phyloP scores from a whole-genome alignment of 2,888 invertebrate species.

The Pristionchus japonicus region DNA sequence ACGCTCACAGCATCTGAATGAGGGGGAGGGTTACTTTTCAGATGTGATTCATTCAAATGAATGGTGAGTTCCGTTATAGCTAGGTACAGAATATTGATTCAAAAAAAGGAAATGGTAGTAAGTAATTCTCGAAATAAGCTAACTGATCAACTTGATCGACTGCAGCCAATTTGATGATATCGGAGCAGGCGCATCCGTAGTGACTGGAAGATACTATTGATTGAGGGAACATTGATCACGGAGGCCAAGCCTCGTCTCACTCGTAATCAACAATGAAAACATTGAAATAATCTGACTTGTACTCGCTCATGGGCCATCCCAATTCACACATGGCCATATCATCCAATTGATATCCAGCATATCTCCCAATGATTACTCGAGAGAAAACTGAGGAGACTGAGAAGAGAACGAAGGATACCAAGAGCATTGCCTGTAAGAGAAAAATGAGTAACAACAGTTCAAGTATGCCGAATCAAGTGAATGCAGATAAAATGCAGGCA shows the following conservation, averaged over 20 bases:
- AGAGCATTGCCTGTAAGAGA: neutral
- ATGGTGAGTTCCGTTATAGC: neutral
- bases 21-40: neutral
- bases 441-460: neutral
- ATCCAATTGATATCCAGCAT: conserved; percentile 32
- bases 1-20: conserved; percentile 25
- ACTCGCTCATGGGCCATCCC: conserved; percentile 25
- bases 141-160: conserved; percentile 36
- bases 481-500: neutral
- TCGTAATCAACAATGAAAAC: no score
- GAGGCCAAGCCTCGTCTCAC: neutral
- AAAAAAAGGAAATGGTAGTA: neutral
- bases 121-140: neutral
- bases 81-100: no score
- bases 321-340: conserved; percentile 36
- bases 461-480: neutral
- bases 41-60: neutral
- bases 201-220: neutral
- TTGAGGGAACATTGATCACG: neutral
- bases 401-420: neutral
- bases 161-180: neutral
- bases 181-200: conserved; percentile 21
- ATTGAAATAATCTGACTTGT: neutral
- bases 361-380: neutral
- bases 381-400: neutral